Evolutionary conservation across 2,797 vertebrate genomes (phyloP).

Genomic region (Glyptemys insculpta): DNA sequence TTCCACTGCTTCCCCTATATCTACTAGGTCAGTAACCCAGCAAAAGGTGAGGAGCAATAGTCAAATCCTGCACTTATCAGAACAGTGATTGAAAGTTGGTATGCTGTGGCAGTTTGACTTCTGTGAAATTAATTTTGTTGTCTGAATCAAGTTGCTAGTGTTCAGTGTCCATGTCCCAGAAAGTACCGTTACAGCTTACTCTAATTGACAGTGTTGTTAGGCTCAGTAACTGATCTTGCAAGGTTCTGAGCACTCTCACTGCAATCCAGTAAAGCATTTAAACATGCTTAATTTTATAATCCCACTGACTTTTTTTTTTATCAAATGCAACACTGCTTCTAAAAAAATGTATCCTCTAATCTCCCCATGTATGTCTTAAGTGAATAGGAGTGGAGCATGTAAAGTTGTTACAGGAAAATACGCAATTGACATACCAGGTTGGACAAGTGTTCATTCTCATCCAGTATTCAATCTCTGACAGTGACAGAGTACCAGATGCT

Average conservation of each 20-base stretch:
- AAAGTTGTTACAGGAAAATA: background rate
- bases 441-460: background rate
- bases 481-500: background rate
- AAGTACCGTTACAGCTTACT: background rate
- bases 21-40: too few species aligned
- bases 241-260: background rate
- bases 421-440: background rate
- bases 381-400: background rate
- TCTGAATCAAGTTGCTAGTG: conserved; percentile 20
- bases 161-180: background rate
- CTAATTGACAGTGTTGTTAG: background rate
- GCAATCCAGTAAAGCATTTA: background rate
- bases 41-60: background rate
- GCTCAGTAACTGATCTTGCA: background rate
- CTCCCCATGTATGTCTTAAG: background rate
- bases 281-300: background rate
- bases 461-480: background rate
- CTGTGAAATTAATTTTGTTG: conserved; percentile 9
- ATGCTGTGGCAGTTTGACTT: background rate
- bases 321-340: background rate
- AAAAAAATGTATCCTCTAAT: background rate
- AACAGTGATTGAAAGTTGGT: conserved; percentile 18
- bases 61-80: conserved; percentile 26
- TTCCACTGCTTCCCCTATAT: too few species aligned
- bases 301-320: background rate